A percentile compares a stretch with the other conserved stretches of the same genome.
These are phyloP conservation scores for Stigmatopora nigra DNA, from an alignment of 2,113 vertebrate species.

Conservation along the genomic window DNA sequence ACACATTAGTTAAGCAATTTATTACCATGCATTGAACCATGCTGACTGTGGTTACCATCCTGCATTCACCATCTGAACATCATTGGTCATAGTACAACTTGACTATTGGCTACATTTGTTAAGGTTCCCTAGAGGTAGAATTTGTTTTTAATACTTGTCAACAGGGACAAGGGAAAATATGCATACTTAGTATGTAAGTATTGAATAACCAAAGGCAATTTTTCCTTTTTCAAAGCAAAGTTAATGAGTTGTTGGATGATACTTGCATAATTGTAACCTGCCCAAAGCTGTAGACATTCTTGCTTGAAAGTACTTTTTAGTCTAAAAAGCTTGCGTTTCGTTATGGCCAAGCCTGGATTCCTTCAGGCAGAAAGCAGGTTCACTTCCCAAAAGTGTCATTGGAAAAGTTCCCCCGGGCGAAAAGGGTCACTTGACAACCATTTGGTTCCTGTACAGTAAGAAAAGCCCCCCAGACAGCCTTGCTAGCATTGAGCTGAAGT, in stretches of 20 bases:
- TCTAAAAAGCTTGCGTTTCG: not conserved
- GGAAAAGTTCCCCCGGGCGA: constrained; percentile 1
- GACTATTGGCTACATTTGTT: not conserved
- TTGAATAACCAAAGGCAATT: not conserved
- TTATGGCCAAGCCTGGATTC: not conserved
- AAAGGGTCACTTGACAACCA: constrained; percentile 15
- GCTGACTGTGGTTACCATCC: not conserved
- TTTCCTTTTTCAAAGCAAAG: not conserved
- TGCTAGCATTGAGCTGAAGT: constrained; percentile 37
- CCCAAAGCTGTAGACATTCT: not conserved
- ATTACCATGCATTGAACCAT: too few species aligned
- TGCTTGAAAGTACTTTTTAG: not conserved
- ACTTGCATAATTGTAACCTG: not conserved
- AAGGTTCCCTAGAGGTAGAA: not conserved
- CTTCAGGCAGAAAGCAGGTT: not conserved
- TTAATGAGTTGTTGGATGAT: constrained; percentile 2
- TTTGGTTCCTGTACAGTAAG: constrained; percentile 23
- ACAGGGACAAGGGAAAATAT: not conserved
- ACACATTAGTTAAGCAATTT: too few species aligned
- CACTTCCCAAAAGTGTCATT: constrained; percentile 11
- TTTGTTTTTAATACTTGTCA: constrained; percentile 4
- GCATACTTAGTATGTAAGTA: not conserved
- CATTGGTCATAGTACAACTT: not conserved
- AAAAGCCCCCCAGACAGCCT: constrained; percentile 17
- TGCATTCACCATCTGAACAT: not conserved